These are phyloP conservation scores for Anoplopoma fimbria DNA, from an alignment of 2,113 vertebrate species.

Conservation along the genomic window DNA sequence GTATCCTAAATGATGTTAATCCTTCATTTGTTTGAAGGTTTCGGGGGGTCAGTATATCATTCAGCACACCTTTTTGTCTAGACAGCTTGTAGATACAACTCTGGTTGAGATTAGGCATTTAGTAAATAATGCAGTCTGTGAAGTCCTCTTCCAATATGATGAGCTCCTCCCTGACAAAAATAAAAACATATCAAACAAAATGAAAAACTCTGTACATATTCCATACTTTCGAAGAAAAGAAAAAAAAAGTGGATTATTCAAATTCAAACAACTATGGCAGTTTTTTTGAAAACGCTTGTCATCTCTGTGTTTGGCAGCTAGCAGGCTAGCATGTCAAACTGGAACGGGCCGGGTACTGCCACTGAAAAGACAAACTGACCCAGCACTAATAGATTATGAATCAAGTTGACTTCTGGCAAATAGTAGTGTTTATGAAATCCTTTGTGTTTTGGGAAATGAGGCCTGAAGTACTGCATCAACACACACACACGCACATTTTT, in stretches of 20 bases:
- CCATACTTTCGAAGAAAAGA: not conserved
- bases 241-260: constrained; percentile 4
- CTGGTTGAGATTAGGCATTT: not conserved
- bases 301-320: constrained; percentile 4
- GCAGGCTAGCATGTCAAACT: constrained; percentile 23
- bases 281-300: constrained; percentile 9
- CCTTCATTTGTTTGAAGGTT: constrained; percentile 46
- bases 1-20: constrained; percentile 51
- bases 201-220: not conserved
- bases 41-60: constrained; percentile 37
- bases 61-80: constrained; percentile 24
- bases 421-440: constrained; percentile 52
- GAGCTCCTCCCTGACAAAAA: not conserved
- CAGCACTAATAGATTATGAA: constrained; percentile 65
- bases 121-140: constrained; percentile 20
- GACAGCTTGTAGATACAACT: constrained; percentile 33
- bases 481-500: constrained; percentile 11
- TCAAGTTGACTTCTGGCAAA: constrained; percentile 54
- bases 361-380: constrained; percentile 66
- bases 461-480: constrained; percentile 10
- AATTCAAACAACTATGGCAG: not conserved
- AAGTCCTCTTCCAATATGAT: constrained; percentile 24
- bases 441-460: constrained; percentile 40
- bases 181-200: not conserved
- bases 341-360: constrained; percentile 4